phyloP scores from a whole-genome alignment of 2,888 invertebrate genomes.

The Acanthoscelides obtectus region DNA sequence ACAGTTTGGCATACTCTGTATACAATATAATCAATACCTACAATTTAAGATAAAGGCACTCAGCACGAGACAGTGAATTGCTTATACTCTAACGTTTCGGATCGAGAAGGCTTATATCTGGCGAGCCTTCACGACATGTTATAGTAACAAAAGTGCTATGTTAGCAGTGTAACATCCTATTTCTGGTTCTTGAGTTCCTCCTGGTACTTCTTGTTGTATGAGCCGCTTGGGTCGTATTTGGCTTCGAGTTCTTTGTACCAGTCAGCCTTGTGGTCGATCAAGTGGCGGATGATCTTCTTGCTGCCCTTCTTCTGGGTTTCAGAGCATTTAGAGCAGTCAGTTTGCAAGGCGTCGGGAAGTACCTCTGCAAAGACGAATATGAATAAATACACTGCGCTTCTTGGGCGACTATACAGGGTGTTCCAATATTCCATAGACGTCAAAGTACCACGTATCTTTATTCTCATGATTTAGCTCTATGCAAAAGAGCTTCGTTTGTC shows the following conservation, averaged over 20 bases:
- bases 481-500: too few relatives aligned
- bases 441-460: too few relatives aligned
- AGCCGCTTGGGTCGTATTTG: constrained; percentile 66
- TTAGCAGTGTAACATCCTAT: not conserved
- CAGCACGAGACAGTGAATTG: not conserved
- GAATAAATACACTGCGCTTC: too few relatives aligned
- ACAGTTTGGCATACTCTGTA: not conserved
- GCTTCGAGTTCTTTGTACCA: constrained; percentile 61
- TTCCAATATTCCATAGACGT: too few relatives aligned
- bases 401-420: too few relatives aligned
- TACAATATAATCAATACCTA: not conserved
- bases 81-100: not conserved
- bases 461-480: too few relatives aligned
- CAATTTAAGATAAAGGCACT: not conserved
- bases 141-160: not conserved
- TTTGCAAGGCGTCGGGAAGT: constrained; percentile 67
- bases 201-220: constrained; percentile 62
- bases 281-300: constrained; percentile 59
- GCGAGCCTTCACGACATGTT: not conserved
- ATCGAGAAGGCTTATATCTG: not conserved
- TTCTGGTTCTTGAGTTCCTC: constrained; percentile 39
- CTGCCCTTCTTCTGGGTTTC: constrained; percentile 60
- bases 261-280: constrained; percentile 61
- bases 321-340: constrained; percentile 64
- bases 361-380: constrained; percentile 48